Conservation (phyloP, 35 echinoderm and acorn worm genomes). For the Heliocidaris erythrogramma region DNA sequence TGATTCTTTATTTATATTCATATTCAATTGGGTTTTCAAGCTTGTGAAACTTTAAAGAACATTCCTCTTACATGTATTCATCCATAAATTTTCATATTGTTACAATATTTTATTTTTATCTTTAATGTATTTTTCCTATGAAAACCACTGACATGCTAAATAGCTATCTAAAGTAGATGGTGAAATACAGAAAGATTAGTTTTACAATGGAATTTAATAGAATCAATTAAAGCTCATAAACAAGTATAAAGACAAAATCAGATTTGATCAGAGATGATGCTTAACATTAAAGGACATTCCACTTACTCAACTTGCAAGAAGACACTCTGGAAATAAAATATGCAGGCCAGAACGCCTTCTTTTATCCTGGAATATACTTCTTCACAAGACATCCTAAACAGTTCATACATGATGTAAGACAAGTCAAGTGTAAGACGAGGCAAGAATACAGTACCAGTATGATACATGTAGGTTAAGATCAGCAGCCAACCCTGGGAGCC, state of each 20-base stretch:
- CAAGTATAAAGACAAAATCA: neutral
- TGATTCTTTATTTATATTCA: no score
- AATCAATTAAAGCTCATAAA: neutral
- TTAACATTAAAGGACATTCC: neutral
- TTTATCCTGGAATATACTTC: neutral
- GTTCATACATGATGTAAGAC: neutral
- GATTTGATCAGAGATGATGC: neutral
- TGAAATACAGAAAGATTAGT: neutral
- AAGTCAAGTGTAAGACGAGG: neutral
- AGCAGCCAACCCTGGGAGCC: neutral
- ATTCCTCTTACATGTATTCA: no score
- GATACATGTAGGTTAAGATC: neutral
- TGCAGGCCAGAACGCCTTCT: neutral
- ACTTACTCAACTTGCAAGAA: conserved; percentile 1
- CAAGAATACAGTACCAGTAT: neutral
- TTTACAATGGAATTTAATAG: neutral
- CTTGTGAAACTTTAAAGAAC: no score
- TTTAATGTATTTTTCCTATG: no score
- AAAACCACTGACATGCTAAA: neutral
- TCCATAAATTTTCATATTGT: no score
- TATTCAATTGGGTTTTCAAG: no score
- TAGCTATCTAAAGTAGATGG: neutral
- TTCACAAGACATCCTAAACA: neutral
- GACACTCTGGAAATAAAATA: neutral
- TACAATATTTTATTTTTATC: no score